Percentiles rank a stretch among this genome's conserved stretches.
Evolutionary conservation across 2,797 vertebrate species (phyloP).

Genomic region (Megalops cyprinoides): DNA sequence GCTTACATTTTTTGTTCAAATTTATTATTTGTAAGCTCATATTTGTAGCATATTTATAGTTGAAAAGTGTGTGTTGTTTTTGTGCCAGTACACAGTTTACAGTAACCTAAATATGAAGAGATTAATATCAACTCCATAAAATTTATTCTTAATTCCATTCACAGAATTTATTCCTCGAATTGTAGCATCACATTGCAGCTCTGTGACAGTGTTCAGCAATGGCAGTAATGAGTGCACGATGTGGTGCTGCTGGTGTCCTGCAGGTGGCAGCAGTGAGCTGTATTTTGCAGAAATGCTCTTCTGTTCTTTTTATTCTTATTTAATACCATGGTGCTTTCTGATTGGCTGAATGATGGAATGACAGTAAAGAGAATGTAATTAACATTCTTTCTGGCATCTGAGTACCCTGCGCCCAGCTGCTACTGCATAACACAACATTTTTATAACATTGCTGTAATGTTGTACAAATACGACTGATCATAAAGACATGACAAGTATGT

Average conservation of each 20-base stretch:
- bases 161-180: neutral
- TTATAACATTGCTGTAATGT: too few relatives aligned
- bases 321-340: constrained; percentile 43
- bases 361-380: constrained; percentile 50
- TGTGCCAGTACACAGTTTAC: neutral
- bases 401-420: too few relatives aligned
- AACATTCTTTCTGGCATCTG: too few relatives aligned
- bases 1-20: too few relatives aligned
- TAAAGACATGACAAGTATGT: neutral
- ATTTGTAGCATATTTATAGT: too few relatives aligned
- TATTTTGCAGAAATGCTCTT: neutral
- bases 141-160: neutral
- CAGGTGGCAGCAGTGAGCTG: constrained; percentile 58
- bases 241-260: constrained; percentile 34
- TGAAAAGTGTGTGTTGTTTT: neutral
- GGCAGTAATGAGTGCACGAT: neutral
- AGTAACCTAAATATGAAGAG: neutral
- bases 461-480: neutral
- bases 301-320: constrained; percentile 39
- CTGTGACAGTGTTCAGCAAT: neutral
- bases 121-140: neutral
- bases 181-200: neutral
- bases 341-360: constrained; percentile 59
- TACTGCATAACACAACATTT: too few relatives aligned
- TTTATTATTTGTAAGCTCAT: too few relatives aligned